These are phyloP conservation scores for Phenganax subtilis DNA, from an alignment of 92 coral and sea anemone species.

Conservation along the genomic window DNA sequence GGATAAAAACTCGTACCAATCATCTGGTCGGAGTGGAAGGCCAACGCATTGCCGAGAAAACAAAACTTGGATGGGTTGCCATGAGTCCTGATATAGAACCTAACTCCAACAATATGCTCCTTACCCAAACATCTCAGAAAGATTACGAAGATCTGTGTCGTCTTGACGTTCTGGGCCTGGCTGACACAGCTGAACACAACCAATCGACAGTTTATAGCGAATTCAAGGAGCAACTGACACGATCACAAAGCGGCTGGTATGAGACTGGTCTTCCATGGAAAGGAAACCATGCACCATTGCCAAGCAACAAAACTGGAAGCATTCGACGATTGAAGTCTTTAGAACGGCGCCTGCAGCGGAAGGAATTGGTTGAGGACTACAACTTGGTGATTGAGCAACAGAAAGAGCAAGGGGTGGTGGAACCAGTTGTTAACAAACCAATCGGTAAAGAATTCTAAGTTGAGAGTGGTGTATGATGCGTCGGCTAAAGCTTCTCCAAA, in stretches of 20 bases:
- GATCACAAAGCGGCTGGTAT: constrained; percentile 29
- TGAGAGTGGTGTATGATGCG: constrained; percentile 20
- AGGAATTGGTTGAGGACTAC: neutral
- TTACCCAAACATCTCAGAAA: constrained; percentile 10
- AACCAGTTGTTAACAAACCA: neutral
- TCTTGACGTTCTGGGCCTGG: constrained; percentile 13
- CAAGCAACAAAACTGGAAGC: constrained; percentile 17
- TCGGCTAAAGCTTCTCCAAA: constrained; percentile 7
- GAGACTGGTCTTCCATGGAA: constrained; percentile 32
- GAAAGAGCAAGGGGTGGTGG: constrained; percentile 1
- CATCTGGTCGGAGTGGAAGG: constrained; percentile 17
- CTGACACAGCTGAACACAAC: constrained; percentile 10
- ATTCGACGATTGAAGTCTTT: neutral
- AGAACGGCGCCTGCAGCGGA: neutral
- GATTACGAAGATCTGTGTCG: constrained; percentile 18
- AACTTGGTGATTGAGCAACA: neutral
- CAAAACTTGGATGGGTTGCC: constrained; percentile 5
- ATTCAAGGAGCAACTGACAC: constrained; percentile 12
- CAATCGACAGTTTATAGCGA: neutral
- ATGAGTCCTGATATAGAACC: constrained; percentile 17
- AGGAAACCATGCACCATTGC: constrained; percentile 21
- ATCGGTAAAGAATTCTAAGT: constrained; percentile 16
- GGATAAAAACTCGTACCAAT: neutral
- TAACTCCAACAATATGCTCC: neutral
- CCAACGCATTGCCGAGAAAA: constrained; percentile 6